These are phyloP conservation scores for Alitta virens DNA, from an alignment of 2,888 invertebrate genomes.

Conservation along the genomic window DNA sequence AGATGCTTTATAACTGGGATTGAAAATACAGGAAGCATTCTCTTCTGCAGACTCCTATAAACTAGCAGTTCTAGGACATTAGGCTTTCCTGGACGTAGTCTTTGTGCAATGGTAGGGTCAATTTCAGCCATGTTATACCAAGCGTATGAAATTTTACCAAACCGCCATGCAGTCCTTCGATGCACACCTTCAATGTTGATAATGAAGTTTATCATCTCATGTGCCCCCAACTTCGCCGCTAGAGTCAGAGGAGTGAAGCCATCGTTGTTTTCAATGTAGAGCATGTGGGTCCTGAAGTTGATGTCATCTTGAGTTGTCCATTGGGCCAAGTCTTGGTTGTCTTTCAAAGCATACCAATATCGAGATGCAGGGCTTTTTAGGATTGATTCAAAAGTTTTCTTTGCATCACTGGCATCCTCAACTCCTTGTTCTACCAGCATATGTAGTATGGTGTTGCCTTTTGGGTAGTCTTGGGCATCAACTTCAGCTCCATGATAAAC, in stretches of 20 bases:
- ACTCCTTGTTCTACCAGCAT: not conserved
- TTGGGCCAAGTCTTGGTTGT: not conserved
- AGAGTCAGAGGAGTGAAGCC: not conserved
- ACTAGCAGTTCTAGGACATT: not conserved
- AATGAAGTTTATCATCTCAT: not conserved
- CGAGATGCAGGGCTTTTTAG: not conserved
- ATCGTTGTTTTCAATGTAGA: not conserved
- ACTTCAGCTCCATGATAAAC: not conserved
- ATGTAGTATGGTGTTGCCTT: not conserved
- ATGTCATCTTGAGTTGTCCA: not conserved
- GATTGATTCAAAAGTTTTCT: not conserved
- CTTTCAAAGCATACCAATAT: not conserved
- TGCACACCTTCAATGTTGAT: not conserved
- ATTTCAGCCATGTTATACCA: not conserved
- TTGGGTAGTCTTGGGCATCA: not conserved
- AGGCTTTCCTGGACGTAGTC: not conserved
- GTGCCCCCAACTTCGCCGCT: not conserved
- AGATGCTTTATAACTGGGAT: not conserved
- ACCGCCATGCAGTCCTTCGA: not conserved
- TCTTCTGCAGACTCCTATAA: not conserved
- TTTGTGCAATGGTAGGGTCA: not conserved
- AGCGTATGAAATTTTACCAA: not conserved
- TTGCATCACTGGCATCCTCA: not conserved
- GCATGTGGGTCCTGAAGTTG: not conserved
- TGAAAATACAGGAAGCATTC: not conserved